A percentile compares a stretch with the other conserved stretches of the same genome.
Evolutionary conservation across 2,113 vertebrate species (phyloP).

Genomic region (Rhadina sibilatrix): DNA sequence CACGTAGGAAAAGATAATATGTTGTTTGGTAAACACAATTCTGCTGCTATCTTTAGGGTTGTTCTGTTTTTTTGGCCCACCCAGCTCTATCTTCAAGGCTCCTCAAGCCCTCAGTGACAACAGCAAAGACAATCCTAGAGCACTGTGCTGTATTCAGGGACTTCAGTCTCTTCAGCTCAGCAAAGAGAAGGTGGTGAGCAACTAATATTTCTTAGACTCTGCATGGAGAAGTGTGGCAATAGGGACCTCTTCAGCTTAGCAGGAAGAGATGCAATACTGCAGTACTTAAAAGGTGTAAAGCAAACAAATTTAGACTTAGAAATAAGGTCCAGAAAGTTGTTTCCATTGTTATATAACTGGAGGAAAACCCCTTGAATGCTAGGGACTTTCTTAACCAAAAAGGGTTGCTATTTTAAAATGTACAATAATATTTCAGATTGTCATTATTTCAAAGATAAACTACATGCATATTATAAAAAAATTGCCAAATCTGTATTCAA

Average conservation of each 20-base stretch:
- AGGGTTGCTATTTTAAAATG: not conserved
- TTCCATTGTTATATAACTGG: not conserved
- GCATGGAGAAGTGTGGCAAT: not conserved
- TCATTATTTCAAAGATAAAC: not conserved
- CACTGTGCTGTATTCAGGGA: not conserved
- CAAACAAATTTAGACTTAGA: not conserved
- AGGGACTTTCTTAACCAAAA: not conserved
- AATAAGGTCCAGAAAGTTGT: not conserved
- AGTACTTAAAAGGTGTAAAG: not conserved
- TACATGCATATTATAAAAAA: not conserved
- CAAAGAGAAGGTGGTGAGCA: not conserved
- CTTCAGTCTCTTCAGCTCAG: not conserved
- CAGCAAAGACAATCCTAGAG: accelerated
- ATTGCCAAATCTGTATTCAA: not conserved
- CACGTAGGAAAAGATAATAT: not conserved
- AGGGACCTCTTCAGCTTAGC: not conserved
- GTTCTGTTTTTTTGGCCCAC: not conserved
- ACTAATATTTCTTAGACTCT: not conserved
- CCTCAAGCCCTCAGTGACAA: not conserved
- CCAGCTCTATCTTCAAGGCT: not conserved
- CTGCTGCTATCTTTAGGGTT: accelerated
- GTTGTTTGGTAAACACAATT: not conserved
- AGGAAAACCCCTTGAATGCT: not conserved
- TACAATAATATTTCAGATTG: not conserved
- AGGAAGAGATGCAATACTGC: not conserved